Evolutionary conservation across 2,888 invertebrate genomes (phyloP), one percentile per base, ranked within the genome.

Genomic region (Salticus scenicus): DNA sequence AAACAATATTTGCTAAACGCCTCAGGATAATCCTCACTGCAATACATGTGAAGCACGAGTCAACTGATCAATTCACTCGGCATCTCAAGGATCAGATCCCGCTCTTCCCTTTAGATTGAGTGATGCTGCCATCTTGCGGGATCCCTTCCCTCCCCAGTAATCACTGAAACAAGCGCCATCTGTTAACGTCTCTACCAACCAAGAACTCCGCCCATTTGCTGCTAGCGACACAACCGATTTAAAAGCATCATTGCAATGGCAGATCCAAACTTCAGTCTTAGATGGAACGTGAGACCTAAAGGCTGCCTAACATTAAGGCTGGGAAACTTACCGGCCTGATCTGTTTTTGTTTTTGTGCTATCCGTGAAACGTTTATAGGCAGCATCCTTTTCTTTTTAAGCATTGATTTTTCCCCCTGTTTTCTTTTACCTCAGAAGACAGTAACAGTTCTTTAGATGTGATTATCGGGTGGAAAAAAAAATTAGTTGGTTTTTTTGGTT

Each of bases 101-200:
- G 24, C 57, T 57, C 20, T 17, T 24, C 57, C 8, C 57, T 24
- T 1, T 12, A 5, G 24, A 24, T 57, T 24, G 57, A 57, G 57
- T 57, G 57, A 57, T 57, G 57, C 57, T 57, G 57, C 57, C 57
- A 57, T 57, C 57, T 57, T 57, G 57, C 57, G 57, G 24, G 20
- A 17, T 24, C 24, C 24, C 57, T n/a, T n/a, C 24, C 24, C 57
- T 10, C 24, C 24, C 24, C 12, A 24, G 57, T 24, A 7, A 24
- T 24, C 20, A 24, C 24, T 57, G 4, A 12, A 4, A 57, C 57
- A 5, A 57, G 57, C 57, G 57, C 57, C 57, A 57, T 57, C 57
- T 57, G 17, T 57, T 57, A 24, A 17, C 7, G 4, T 24, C 12
- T 17, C 17, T 14, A 4, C 24, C 14, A 57, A 57, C 24, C 5